Percentiles rank a stretch among this genome's conserved stretches.
These are phyloP conservation scores for Leptobrachium leishanense DNA, from an alignment of 2,113 vertebrate species.

Conservation along the genomic window DNA sequence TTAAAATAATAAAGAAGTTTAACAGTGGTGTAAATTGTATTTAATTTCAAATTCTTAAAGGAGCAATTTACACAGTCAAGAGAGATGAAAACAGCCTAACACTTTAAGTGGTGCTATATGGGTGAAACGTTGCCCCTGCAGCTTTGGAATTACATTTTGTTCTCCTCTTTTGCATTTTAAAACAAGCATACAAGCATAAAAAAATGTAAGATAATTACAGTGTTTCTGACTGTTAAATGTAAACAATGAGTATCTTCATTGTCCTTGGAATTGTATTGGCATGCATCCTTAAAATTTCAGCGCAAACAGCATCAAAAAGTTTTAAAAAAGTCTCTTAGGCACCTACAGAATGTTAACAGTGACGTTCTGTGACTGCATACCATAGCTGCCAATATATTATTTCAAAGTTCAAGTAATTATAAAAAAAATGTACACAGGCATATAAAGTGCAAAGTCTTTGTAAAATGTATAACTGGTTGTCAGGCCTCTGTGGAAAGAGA, in stretches of 20 bases:
- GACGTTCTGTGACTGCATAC: slow-evolving; percentile 50
- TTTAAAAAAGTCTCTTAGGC: slow-evolving; percentile 31
- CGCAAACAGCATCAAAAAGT: slow-evolving; percentile 20
- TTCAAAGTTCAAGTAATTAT: slow-evolving; percentile 51
- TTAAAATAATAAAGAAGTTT: slow-evolving; percentile 12
- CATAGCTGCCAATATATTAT: slow-evolving; percentile 26
- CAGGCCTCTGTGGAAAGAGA: slow-evolving; percentile 44
- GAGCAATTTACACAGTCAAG: slow-evolving; percentile 9
- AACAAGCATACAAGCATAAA: background rate
- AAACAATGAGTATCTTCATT: slow-evolving; percentile 62
- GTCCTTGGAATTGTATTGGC: slow-evolving; percentile 55
- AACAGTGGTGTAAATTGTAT: background rate
- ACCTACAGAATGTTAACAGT: slow-evolving; percentile 51
- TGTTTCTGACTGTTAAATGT: slow-evolving; percentile 55
- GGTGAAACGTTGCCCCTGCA: background rate
- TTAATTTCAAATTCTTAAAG: background rate
- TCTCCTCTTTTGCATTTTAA: background rate
- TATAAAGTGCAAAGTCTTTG: slow-evolving; percentile 47
- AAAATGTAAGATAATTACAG: slow-evolving; percentile 49
- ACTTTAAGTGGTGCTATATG: background rate
- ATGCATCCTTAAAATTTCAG: slow-evolving; percentile 39
- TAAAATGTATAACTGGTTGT: slow-evolving; percentile 31
- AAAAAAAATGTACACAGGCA: slow-evolving; percentile 37
- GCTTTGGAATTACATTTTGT: background rate
- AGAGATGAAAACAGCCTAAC: background rate